Evolutionary conservation across 2,888 invertebrate species (phyloP).

Genomic region (Caenorhabditis becei): DNA sequence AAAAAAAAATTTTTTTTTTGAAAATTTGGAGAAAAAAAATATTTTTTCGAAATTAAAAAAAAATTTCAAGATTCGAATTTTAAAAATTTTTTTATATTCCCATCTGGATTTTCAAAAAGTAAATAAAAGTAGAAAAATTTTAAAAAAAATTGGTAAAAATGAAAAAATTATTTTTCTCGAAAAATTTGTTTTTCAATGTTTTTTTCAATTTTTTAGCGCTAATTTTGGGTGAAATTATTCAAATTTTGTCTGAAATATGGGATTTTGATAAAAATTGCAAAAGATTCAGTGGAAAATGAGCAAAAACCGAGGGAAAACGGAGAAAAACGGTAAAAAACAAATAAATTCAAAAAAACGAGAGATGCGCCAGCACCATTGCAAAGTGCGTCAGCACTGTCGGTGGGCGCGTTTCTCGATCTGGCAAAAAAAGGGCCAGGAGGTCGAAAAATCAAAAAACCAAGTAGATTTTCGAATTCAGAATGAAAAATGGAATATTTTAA

Average conservation of each 20-base stretch:
- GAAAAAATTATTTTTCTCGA: background rate
- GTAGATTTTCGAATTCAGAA: background rate
- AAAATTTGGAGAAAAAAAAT: too few species aligned
- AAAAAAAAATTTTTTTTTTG: too few species aligned
- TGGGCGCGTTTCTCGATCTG: constrained; percentile 21
- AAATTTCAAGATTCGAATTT: too few species aligned
- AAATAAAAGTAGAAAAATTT: too few species aligned
- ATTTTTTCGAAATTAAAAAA: too few species aligned
- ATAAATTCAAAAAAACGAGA: constrained; percentile 2
- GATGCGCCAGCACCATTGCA: constrained; percentile 2
- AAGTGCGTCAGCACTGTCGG: constrained; percentile 8
- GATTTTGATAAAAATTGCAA: background rate
- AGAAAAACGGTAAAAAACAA: constrained; percentile 1
- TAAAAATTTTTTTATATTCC: too few species aligned
- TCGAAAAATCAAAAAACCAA: background rate
- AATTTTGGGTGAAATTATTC: background rate
- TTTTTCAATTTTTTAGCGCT: constrained; percentile 3
- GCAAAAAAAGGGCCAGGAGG: background rate
- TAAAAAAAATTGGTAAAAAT: too few species aligned
- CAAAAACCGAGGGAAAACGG: constrained; percentile 14
- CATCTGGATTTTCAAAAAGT: too few species aligned
- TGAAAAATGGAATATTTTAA: constrained; percentile 25
- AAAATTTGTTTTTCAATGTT: background rate
- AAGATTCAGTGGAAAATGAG: background rate
- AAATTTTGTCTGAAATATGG: constrained; percentile 2